phyloP scores from a whole-genome alignment of 2,797 vertebrate genomes.

The Hydrophis major region DNA sequence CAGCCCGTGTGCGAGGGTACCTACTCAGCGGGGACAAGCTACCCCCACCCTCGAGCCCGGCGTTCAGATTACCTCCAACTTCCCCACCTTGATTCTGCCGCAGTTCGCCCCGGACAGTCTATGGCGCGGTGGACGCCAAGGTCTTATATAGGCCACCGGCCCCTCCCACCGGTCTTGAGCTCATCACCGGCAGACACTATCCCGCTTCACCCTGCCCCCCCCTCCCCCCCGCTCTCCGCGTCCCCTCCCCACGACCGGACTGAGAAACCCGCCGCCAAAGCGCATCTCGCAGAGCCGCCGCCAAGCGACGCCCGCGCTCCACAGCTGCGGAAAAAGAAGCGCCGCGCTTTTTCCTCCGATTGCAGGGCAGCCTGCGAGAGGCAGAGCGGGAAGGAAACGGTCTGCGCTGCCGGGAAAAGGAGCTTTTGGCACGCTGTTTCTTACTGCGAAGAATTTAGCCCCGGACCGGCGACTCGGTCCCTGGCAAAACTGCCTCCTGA shows the following conservation, averaged over 20 bases:
- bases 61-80: background rate
- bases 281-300: background rate
- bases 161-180: background rate
- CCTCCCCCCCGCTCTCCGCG: background rate
- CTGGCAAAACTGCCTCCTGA: background rate
- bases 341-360: background rate
- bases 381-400: background rate
- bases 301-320: background rate
- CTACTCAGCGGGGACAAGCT: background rate
- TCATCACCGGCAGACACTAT: background rate
- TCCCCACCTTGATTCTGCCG: background rate
- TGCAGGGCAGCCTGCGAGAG: background rate
- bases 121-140: background rate
- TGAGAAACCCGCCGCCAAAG: fast-evolving
- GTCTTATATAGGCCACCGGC: background rate
- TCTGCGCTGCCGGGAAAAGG: background rate
- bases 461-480: background rate
- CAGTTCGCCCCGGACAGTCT: background rate
- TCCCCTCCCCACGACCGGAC: background rate
- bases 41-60: background rate
- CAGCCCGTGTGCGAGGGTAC: background rate
- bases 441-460: background rate
- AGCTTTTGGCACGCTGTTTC: background rate
- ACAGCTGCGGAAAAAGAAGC: background rate
- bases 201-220: background rate